These are phyloP conservation scores for Sarcophaga carnaria DNA, from an alignment of 2,888 invertebrate genomes.

Conservation along the genomic window DNA sequence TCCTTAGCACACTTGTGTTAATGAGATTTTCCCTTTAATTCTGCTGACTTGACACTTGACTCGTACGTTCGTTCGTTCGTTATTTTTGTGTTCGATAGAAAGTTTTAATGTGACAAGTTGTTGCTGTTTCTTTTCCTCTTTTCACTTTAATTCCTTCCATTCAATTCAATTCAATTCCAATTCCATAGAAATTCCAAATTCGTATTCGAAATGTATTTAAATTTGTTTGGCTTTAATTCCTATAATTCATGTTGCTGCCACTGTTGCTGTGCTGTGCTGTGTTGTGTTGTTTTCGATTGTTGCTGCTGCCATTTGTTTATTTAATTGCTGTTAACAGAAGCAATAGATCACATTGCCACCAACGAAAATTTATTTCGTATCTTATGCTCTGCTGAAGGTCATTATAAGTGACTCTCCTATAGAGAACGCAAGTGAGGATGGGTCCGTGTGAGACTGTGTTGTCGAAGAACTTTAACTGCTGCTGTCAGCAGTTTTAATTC, in stretches of 20 bases:
- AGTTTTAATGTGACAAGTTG: slow-evolving; percentile 65
- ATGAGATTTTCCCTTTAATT: slow-evolving; percentile 50
- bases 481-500: slow-evolving; percentile 17
- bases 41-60: slow-evolving; percentile 59
- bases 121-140: not conserved
- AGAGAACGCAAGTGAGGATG: not conserved
- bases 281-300: not conserved
- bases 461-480: not conserved
- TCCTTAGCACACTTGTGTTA: slow-evolving; percentile 25
- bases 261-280: not conserved
- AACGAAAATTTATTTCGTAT: slow-evolving; percentile 9
- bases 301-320: slow-evolving; percentile 8
- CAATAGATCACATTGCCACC: slow-evolving; percentile 43
- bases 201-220: not conserved
- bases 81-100: slow-evolving; percentile 38
- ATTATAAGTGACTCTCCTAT: not conserved
- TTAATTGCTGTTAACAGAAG: slow-evolving; percentile 36
- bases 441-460: too few relatives aligned
- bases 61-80: not conserved
- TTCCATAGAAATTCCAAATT: not conserved
- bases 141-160: not conserved
- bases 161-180: not conserved
- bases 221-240: slow-evolving; percentile 26
- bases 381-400: slow-evolving; percentile 8
- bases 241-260: slow-evolving; percentile 1